Conservation (phyloP, 2,113 vertebrate species). For the Percina caprodes region DNA sequence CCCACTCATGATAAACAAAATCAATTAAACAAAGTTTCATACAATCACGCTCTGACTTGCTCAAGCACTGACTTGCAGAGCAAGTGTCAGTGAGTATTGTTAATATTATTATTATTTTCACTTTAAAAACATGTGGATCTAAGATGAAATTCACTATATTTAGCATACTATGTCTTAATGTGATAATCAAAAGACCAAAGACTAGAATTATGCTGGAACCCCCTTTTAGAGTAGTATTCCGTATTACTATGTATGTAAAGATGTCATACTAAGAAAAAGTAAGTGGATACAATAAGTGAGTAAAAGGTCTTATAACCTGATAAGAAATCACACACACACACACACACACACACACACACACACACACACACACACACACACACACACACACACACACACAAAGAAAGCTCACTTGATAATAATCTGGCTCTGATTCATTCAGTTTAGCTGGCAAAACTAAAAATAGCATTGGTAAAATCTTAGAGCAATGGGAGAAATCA, state of each 20-base stretch:
- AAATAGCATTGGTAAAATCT: neutral
- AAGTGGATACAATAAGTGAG: neutral
- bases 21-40: neutral
- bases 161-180: neutral
- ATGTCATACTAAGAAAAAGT: neutral
- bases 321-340: neutral
- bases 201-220: neutral
- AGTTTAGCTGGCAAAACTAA: neutral
- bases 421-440: slow-evolving; percentile 4
- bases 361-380: too few species aligned
- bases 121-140: neutral
- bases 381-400: neutral
- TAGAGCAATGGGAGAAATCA: neutral
- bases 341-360: too few species aligned
- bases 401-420: neutral
- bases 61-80: too few species aligned
- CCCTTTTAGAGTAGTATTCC: neutral
- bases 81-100: neutral
- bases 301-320: neutral
- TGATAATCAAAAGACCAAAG: neutral
- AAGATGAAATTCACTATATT: neutral
- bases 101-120: neutral
- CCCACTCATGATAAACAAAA: slow-evolving; percentile 1
- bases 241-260: neutral
- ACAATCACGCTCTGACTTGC: neutral